Conservation (phyloP, 2,113 vertebrate genomes). For the Stigmatopora nigra region DNA sequence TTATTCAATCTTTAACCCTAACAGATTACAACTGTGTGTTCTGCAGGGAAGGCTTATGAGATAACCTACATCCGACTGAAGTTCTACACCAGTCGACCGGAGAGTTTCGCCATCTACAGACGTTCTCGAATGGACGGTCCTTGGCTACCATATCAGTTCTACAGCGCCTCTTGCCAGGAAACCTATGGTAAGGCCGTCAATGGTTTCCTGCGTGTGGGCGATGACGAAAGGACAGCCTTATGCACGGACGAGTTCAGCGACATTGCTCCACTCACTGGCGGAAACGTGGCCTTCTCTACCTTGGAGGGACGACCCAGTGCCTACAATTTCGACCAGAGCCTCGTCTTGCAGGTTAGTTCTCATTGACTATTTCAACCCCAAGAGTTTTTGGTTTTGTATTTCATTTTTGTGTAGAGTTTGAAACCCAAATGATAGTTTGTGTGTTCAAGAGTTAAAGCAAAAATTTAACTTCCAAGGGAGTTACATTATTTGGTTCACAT, state of each 20-base stretch:
- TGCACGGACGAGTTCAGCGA: conserved; percentile 93
- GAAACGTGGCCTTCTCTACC: conserved; percentile 94
- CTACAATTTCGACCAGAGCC: conserved; percentile 87
- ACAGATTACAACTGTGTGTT: conserved; percentile 24
- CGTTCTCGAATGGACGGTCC: conserved; percentile 61
- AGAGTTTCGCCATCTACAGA: conserved; percentile 92
- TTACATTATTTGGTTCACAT: no score
- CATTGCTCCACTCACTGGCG: conserved; percentile 89
- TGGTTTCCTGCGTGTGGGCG: conserved; percentile 71
- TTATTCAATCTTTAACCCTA: background rate
- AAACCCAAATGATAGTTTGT: no score
- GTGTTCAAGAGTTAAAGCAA: no score
- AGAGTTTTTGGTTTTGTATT: no score
- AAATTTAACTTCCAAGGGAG: no score
- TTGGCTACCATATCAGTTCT: conserved; percentile 90
- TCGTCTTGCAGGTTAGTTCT: conserved; percentile 76
- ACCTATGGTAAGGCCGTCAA: conserved; percentile 71
- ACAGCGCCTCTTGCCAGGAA: conserved; percentile 81
- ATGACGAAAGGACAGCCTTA: conserved; percentile 79
- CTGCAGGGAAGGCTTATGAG: conserved; percentile 88
- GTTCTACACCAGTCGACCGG: conserved; percentile 90
- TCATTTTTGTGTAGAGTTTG: no score
- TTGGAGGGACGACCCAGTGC: conserved; percentile 89
- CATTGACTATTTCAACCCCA: no score
- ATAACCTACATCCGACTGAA: conserved; percentile 88